Evolutionary conservation across 1,140 invertebrate species (phyloP).

Genomic region (Halesus radiatus): DNA sequence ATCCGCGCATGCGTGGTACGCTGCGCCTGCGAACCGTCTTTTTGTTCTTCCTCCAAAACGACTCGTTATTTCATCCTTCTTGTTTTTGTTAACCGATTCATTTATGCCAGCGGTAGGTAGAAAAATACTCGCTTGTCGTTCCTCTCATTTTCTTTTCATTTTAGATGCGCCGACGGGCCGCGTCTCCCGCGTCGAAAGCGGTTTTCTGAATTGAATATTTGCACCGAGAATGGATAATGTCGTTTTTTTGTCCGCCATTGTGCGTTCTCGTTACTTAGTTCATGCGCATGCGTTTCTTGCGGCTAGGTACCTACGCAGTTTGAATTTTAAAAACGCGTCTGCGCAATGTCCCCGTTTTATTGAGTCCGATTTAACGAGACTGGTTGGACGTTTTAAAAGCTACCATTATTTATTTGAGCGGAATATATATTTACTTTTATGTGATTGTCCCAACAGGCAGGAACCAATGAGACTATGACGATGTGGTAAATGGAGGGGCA

Average conservation of each 20-base stretch:
- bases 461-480: no score
- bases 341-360: neutral
- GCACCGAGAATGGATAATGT: constrained; percentile 2
- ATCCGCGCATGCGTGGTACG: neutral
- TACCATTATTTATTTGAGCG: no score
- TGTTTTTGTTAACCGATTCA: constrained; percentile 3
- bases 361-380: no score
- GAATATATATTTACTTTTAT: no score
- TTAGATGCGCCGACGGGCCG: constrained; percentile 16
- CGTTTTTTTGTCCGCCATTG: constrained; percentile 34
- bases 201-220: constrained; percentile 45
- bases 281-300: constrained; percentile 10
- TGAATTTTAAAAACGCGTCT: constrained; percentile 16
- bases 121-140: neutral
- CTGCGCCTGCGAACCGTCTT: neutral
- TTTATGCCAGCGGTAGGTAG: constrained; percentile 2
- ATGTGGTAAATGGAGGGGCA: no score
- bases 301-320: neutral
- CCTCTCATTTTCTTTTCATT: constrained; percentile 19
- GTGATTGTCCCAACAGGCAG: no score
- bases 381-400: no score
- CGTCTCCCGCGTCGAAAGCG: constrained; percentile 34
- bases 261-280: constrained; percentile 36
- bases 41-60: constrained; percentile 16
- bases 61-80: neutral